Conservation (phyloP, 23 tunicate species). For the Aplidium turbinatum region DNA sequence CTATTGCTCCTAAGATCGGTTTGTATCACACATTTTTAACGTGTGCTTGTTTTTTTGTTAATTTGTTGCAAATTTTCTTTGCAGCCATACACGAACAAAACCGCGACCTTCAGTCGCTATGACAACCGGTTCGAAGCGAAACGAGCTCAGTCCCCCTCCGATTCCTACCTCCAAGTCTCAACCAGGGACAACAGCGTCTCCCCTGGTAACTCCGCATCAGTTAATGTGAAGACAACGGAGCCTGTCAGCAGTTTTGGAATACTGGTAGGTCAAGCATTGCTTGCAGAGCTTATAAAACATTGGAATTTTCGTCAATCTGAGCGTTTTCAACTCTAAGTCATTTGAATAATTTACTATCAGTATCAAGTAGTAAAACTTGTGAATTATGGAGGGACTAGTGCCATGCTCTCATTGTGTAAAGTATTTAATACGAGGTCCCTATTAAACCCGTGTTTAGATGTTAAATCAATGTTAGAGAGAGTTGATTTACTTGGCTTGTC, state of each 20-base stretch:
- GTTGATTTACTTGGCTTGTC: too few relatives aligned
- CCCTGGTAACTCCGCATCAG: conserved; percentile 39
- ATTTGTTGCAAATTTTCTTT: not conserved
- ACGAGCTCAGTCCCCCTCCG: conserved; percentile 63
- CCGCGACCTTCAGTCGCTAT: not conserved
- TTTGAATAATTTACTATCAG: not conserved
- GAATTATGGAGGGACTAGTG: too few relatives aligned
- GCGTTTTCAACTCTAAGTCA: not conserved
- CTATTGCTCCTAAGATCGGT: too few relatives aligned
- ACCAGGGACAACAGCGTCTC: conserved; percentile 36
- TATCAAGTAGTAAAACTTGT: too few relatives aligned
- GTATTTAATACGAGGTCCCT: too few relatives aligned
- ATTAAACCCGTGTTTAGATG: too few relatives aligned
- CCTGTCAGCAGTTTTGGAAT: conserved; percentile 9
- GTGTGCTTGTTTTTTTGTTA: not conserved
- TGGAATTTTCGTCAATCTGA: not conserved
- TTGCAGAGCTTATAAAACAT: not conserved
- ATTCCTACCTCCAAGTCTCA: conserved; percentile 64
- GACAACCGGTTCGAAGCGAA: conserved; percentile 32
- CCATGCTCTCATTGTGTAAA: too few relatives aligned
- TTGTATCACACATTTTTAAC: too few relatives aligned
- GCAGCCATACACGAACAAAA: conserved; percentile 38
- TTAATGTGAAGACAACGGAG: conserved; percentile 56
- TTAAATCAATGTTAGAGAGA: too few relatives aligned
- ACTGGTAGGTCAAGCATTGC: conserved; percentile 32